Percentiles rank a stretch among this genome's conserved stretches.
Conservation (phyloP, 2,797 vertebrate genomes). For the Cryptoprocta ferox region DNA sequence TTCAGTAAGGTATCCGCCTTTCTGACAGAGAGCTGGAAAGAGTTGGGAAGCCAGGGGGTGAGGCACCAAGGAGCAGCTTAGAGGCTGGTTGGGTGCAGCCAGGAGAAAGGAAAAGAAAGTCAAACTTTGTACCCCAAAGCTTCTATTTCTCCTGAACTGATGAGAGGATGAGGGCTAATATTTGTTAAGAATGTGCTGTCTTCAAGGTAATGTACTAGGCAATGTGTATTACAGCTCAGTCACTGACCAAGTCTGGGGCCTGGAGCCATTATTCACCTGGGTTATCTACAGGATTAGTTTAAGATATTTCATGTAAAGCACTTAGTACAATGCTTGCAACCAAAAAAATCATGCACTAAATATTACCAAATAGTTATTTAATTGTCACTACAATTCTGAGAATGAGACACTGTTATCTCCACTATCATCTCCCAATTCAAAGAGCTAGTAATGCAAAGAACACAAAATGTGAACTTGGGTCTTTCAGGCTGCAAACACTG, state of each 20-base stretch:
- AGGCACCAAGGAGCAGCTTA: neutral
- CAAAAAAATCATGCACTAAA: neutral
- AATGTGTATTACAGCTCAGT: neutral
- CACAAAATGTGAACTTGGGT: neutral
- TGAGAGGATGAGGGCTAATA: neutral
- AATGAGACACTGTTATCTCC: neutral
- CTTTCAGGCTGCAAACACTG: neutral
- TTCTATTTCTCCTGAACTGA: neutral
- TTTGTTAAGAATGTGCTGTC: neutral
- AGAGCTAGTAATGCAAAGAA: too few relatives aligned
- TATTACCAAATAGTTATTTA: neutral
- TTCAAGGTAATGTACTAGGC: too few relatives aligned
- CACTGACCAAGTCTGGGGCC: neutral
- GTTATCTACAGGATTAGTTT: neutral
- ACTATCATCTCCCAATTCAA: neutral
- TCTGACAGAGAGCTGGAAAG: neutral
- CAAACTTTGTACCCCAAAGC: neutral
- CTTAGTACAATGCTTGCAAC: neutral
- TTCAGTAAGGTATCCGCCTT: slow-evolving; percentile 50
- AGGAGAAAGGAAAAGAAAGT: neutral
- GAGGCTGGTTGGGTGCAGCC: neutral
- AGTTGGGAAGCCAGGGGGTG: neutral
- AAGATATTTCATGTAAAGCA: neutral
- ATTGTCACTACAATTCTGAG: neutral
- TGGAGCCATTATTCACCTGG: neutral